Evolutionary conservation across 2,888 invertebrate genomes (phyloP), one percentile per base, ranked within the genome.

Genomic region (Ormyrus rosae): DNA sequence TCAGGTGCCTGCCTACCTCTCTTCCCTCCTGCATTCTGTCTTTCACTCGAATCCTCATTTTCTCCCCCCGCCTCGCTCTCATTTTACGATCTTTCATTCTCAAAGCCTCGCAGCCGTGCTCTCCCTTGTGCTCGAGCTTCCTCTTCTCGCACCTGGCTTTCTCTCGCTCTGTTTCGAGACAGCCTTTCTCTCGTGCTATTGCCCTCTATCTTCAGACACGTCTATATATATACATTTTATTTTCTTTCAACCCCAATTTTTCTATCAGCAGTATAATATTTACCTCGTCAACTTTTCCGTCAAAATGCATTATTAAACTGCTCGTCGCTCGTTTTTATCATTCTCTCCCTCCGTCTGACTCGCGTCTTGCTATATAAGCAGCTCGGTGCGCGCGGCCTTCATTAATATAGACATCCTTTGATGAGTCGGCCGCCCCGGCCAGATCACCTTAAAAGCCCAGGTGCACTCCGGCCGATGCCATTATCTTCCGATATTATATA

Each of bases 391-490:
- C 53, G 11, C 51, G 65, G 13, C 50, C 60, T 74, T 85, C 85
- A 85, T 85, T 85, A 85, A 85, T 85, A 85, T 85, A 85, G 85
- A 85, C 85, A 81, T 83, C 64, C 84, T 84, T 83, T 84, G 83
- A 85, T 84, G 85, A 85, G 83, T 63, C 81, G 78, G 63, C 64
- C 53, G 50, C 53, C 13, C 34, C 34, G 4, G 80, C 65, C 70
- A 80, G 73, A 76, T 75, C 78, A 81, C 75, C 79, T 69, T 69
- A 81, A 83, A 75, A 74, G 76, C 75, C 64, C 56, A n/a, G 58
- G n/a, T 11, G 46, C n/a, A 64, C 71, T 73, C 60, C n/a, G 48
- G 34, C 73, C 78, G 64, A 74, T 75, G 64, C 74, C 74, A 80
- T 80, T 80, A 69, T 80, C 74, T 45, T 53, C 70, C 55, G 78